These are phyloP conservation scores for Nerophis ophidion DNA, from an alignment of 2,113 vertebrate species.

Conservation along the genomic window DNA sequence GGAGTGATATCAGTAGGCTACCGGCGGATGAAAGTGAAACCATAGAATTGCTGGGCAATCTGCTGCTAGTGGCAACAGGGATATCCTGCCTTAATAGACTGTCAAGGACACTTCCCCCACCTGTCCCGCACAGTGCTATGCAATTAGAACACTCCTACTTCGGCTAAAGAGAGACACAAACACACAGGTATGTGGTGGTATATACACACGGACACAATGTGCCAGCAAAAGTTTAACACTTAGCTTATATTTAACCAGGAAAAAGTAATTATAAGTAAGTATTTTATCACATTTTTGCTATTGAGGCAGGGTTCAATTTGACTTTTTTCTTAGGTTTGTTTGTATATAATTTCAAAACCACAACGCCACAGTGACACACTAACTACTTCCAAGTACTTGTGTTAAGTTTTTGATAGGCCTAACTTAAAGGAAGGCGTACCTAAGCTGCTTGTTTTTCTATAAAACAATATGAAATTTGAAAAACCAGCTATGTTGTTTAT, in stretches of 20 bases:
- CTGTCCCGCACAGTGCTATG: conserved; percentile 63
- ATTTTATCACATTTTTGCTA: too few species aligned
- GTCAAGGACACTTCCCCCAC: conserved; percentile 67
- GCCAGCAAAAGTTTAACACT: neutral
- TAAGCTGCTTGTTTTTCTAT: too few species aligned
- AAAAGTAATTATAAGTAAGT: neutral
- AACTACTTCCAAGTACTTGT: too few species aligned
- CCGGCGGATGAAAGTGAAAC: conserved; percentile 49
- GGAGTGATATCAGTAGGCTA: conserved; percentile 31
- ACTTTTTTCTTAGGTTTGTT: too few species aligned
- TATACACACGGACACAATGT: conserved; percentile 23
- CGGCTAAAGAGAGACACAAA: conserved; percentile 47
- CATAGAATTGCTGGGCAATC: conserved; percentile 66
- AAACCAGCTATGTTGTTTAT: too few species aligned
- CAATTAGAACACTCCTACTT: conserved; percentile 65
- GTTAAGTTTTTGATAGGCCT: too few species aligned
- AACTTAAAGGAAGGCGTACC: too few species aligned
- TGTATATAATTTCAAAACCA: too few species aligned
- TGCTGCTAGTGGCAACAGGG: conserved; percentile 68
- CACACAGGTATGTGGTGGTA: conserved; percentile 19
- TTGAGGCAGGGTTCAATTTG: too few species aligned
- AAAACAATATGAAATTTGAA: too few species aligned
- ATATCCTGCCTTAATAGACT: conserved; percentile 73
- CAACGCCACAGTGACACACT: too few species aligned
- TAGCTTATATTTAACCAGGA: neutral